Evolutionary conservation across 1,140 invertebrate genomes (phyloP).

Genomic region (Meloidogyne floridensis): DNA sequence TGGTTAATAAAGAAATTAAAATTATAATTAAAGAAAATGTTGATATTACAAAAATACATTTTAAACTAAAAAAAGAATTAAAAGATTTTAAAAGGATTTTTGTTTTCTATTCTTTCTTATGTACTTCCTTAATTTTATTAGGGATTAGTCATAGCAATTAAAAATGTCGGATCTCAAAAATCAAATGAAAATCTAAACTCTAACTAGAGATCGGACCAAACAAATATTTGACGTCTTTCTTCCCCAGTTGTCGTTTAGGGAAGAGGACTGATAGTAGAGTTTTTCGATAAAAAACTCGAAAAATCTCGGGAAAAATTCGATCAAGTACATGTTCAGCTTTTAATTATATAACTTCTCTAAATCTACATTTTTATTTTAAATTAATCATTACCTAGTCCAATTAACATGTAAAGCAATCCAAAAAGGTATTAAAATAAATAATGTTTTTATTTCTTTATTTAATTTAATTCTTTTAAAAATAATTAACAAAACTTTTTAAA

Average conservation of each 20-base stretch:
- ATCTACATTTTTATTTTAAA: no score
- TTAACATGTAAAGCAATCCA: constrained; percentile 45
- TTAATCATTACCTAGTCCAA: constrained; percentile 32
- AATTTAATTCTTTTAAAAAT: neutral
- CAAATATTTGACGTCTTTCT: no score
- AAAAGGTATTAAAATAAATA: constrained; percentile 40
- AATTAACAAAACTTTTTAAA: constrained; percentile 14
- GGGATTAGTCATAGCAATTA: no score
- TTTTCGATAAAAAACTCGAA: no score
- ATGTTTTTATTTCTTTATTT: constrained; percentile 17
- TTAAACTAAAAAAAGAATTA: constrained; percentile 30
- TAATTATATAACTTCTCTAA: no score
- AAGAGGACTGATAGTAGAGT: no score
- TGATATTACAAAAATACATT: constrained; percentile 33
- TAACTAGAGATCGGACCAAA: no score
- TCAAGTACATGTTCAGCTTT: no score
- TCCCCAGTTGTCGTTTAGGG: no score
- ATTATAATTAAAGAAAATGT: constrained; percentile 23
- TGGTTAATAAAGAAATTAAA: constrained; percentile 27
- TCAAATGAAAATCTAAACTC: no score
- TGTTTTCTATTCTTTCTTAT: neutral
- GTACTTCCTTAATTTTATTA: neutral
- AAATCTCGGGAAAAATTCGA: no score
- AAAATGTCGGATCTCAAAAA: no score
- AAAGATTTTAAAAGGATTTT: constrained; percentile 1